A percentile compares a stretch with the other conserved stretches of the same genome.
Conservation (phyloP, 2,888 invertebrate species). For the Phoenoteleia sp. region DNA sequence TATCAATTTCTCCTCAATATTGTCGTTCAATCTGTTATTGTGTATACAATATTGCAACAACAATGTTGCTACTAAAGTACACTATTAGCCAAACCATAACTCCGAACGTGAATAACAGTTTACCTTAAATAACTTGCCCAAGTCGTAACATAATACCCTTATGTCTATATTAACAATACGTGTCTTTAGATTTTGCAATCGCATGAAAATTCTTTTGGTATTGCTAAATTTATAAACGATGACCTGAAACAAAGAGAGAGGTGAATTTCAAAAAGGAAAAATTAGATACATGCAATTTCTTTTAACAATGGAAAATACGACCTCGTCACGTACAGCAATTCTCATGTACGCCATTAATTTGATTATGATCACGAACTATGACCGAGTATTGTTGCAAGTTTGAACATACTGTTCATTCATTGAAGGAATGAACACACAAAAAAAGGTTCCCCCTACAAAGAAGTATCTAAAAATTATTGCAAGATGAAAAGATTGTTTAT, state of each 20-base stretch:
- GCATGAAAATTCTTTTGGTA: slow-evolving; percentile 35
- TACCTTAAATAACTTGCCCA: not conserved
- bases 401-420: not conserved
- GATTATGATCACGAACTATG: slow-evolving; percentile 68
- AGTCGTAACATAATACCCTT: not conserved
- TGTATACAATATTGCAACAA: not conserved
- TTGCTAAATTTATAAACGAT: slow-evolving; percentile 57
- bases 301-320: slow-evolving; percentile 66
- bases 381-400: slow-evolving; percentile 49
- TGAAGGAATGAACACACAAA: not conserved
- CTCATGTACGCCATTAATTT: slow-evolving; percentile 64
- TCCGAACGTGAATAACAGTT: not conserved
- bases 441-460: too few relatives aligned
- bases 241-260: slow-evolving; percentile 50
- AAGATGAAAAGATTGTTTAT: not conserved
- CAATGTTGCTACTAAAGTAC: not conserved
- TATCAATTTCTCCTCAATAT: not conserved
- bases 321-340: slow-evolving; percentile 64
- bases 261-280: slow-evolving; percentile 52
- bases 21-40: not conserved
- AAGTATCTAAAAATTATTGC: too few relatives aligned
- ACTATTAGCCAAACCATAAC: not conserved
- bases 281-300: slow-evolving; percentile 47
- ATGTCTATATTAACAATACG: slow-evolving; percentile 11
- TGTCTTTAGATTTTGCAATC: slow-evolving; percentile 35